phyloP scores from a whole-genome alignment of 2,113 vertebrate species.

The Clarias batrachus region DNA sequence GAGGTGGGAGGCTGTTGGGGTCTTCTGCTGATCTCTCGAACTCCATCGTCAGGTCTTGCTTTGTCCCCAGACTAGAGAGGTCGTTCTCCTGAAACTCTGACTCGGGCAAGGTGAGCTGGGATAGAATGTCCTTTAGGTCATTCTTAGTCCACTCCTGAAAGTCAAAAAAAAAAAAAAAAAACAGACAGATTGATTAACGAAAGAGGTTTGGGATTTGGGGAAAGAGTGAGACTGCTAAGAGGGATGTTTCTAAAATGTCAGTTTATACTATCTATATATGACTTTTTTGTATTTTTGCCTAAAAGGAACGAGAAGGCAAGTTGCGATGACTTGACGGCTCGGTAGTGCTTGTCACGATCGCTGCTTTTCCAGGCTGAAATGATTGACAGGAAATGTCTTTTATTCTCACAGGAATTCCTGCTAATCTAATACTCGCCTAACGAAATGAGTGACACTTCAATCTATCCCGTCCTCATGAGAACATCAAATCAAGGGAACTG shows the following conservation, averaged over 20 bases:
- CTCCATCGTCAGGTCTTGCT: slow-evolving; percentile 56
- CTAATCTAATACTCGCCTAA: neutral
- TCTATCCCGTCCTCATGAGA: neutral
- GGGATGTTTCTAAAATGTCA: no score
- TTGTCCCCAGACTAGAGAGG: slow-evolving; percentile 71
- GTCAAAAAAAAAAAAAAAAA: neutral
- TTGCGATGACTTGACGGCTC: neutral
- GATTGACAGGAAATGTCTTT: neutral
- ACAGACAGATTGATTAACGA: neutral
- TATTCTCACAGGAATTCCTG: neutral
- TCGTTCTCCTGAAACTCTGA: slow-evolving; percentile 67
- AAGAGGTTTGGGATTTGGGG: neutral
- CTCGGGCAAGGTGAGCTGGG: slow-evolving; percentile 68
- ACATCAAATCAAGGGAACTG: neutral
- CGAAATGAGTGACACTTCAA: neutral
- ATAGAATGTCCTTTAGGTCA: slow-evolving; percentile 69
- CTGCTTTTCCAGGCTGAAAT: neutral
- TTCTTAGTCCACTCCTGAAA: slow-evolving; percentile 71
- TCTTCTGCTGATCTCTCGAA: slow-evolving; percentile 67
- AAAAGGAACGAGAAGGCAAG: neutral
- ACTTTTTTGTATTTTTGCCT: neutral
- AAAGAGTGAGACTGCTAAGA: neutral
- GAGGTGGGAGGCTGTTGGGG: slow-evolving; percentile 61
- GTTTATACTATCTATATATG: neutral
- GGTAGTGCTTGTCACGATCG: neutral